phyloP scores from a whole-genome alignment of 2,113 vertebrate species.

The Dromaius novaehollandiae region DNA sequence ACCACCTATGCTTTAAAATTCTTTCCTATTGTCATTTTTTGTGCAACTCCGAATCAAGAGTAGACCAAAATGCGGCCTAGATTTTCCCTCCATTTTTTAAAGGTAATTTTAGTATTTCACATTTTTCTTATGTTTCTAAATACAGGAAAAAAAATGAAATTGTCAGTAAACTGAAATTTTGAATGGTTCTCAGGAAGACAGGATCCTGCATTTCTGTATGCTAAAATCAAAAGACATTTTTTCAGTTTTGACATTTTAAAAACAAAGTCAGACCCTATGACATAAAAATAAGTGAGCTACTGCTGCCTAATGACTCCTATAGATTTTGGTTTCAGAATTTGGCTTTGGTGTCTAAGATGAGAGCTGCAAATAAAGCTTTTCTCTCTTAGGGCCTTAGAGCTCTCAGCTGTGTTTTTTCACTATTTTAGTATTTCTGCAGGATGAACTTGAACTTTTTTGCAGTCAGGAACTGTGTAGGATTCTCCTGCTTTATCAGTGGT shows the following conservation, averaged over 20 bases:
- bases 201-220: neutral
- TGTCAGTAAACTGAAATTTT: neutral
- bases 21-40: neutral
- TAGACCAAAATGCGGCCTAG: neutral
- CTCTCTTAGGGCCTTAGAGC: neutral
- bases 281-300: neutral
- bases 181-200: neutral
- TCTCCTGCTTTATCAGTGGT: fast-evolving
- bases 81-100: neutral
- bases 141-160: neutral
- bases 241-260: neutral
- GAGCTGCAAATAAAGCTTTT: neutral
- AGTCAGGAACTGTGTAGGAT: neutral
- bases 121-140: neutral
- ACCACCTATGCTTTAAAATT: neutral
- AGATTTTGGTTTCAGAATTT: neutral
- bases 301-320: neutral
- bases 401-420: neutral
- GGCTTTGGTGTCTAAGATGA: neutral
- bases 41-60: neutral
- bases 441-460: neutral
- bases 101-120: neutral
- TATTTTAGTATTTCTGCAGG: neutral
- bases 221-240: neutral
- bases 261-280: neutral